Percentiles rank a stretch among this genome's conserved stretches.
phyloP scores from a whole-genome alignment of 2,888 invertebrate species.

The Julus scandinavius region DNA sequence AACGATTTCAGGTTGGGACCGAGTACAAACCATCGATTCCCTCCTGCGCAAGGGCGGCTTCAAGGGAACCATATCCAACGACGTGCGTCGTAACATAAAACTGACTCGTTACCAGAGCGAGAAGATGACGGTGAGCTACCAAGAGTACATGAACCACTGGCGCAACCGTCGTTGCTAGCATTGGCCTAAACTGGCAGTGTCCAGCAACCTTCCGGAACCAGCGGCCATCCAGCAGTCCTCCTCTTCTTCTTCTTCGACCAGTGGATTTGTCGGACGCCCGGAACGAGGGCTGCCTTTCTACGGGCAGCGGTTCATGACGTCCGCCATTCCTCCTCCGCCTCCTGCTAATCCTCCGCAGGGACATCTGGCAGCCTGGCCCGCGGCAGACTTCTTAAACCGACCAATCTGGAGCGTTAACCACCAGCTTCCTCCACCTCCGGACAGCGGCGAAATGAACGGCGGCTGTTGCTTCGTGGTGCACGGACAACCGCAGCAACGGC shows the following conservation, averaged over 20 bases:
- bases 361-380: background rate
- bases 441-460: background rate
- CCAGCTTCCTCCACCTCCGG: background rate
- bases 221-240: background rate
- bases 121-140: slow-evolving; percentile 89
- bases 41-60: slow-evolving; percentile 96
- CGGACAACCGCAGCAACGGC: background rate
- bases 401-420: background rate
- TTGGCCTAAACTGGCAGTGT: slow-evolving; percentile 57
- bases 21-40: slow-evolving; percentile 97
- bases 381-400: background rate
- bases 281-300: background rate
- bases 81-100: slow-evolving; percentile 88
- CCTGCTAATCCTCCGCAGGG: background rate
- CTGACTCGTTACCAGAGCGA: slow-evolving; percentile 97
- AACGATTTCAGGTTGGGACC: slow-evolving; percentile 89
- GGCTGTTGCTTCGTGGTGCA: background rate
- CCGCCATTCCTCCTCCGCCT: background rate
- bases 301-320: background rate
- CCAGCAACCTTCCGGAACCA: slow-evolving; percentile 52
- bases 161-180: slow-evolving; percentile 73
- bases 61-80: slow-evolving; percentile 88
- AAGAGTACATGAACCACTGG: slow-evolving; percentile 74
- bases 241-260: background rate
- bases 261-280: background rate